A percentile compares a stretch with the other conserved stretches of the same genome.
phyloP scores from a whole-genome alignment of 2,113 vertebrate species.

The Notarius quadriscutis region DNA sequence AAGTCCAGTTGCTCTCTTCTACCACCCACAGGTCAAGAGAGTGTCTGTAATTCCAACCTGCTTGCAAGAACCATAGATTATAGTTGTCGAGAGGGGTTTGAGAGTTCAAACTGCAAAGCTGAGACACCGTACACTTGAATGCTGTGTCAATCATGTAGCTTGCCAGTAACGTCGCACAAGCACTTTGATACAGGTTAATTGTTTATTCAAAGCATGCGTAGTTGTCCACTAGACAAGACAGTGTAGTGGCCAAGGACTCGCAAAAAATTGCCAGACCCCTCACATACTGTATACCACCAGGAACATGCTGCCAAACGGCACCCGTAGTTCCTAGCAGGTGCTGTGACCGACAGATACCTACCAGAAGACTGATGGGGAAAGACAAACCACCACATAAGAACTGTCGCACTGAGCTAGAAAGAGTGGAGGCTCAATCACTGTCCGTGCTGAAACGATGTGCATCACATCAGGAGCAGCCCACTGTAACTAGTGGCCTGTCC shows the following conservation, averaged over 20 bases:
- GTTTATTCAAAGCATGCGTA: not conserved
- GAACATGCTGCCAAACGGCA: not conserved
- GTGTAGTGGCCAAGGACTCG: not conserved
- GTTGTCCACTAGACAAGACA: not conserved
- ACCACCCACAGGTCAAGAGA: not conserved
- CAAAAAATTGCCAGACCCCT: not conserved
- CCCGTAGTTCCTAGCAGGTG: not conserved
- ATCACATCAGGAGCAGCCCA: not conserved
- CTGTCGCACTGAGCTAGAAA: not conserved
- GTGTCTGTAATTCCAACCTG: not conserved
- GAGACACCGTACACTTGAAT: not conserved
- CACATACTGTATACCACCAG: not conserved
- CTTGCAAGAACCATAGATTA: not conserved
- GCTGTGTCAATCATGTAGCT: not conserved
- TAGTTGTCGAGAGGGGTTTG: not conserved
- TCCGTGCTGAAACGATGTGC: not conserved
- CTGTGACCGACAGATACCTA: not conserved
- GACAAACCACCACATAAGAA: not conserved
- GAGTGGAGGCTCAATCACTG: not conserved
- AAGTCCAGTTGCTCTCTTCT: no score
- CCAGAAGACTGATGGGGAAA: not conserved
- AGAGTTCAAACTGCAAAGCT: not conserved
- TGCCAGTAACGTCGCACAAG: not conserved
- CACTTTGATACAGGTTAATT: not conserved
- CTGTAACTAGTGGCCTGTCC: not conserved